These are phyloP conservation scores for Reticulitermes lucifugus DNA, from an alignment of 2,888 invertebrate genomes.

Conservation along the genomic window DNA sequence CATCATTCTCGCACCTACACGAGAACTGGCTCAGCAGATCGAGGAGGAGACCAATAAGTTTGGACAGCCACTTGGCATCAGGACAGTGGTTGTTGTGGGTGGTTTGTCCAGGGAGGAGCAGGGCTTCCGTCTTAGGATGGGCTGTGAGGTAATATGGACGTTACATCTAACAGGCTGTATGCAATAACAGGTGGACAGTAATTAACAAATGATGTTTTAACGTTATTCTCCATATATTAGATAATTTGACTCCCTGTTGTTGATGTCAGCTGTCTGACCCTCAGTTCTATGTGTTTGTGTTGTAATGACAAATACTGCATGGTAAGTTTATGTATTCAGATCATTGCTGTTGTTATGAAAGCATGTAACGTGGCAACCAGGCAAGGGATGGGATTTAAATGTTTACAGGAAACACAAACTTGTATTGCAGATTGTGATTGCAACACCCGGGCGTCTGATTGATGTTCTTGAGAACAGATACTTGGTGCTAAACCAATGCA, in stretches of 20 bases:
- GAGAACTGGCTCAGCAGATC: constrained; percentile 99
- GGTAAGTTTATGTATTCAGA: too few relatives aligned
- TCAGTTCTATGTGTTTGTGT: too few relatives aligned
- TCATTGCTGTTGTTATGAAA: too few relatives aligned
- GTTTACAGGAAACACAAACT: not conserved
- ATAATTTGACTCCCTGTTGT: too few relatives aligned
- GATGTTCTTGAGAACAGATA: constrained; percentile 99
- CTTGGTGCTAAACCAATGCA: constrained; percentile 95
- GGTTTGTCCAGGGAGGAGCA: constrained; percentile 98
- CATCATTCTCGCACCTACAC: constrained; percentile 98
- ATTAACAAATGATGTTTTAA: too few relatives aligned
- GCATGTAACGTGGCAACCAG: too few relatives aligned
- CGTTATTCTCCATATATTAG: too few relatives aligned
- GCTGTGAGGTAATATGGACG: constrained; percentile 80
- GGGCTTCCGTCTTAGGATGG: constrained; percentile 94
- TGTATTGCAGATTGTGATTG: constrained; percentile 87
- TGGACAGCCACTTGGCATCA: constrained; percentile 90
- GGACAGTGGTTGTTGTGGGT: constrained; percentile 98
- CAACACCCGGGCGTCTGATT: constrained; percentile 98
- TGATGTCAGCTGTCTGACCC: too few relatives aligned
- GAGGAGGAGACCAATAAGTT: constrained; percentile 99
- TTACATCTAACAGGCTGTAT: too few relatives aligned
- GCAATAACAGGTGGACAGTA: too few relatives aligned
- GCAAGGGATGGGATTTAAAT: too few relatives aligned
- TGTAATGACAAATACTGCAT: too few relatives aligned